These are phyloP conservation scores for Xestia xanthographa DNA, from an alignment of 2,888 invertebrate genomes.

Conservation along the genomic window DNA sequence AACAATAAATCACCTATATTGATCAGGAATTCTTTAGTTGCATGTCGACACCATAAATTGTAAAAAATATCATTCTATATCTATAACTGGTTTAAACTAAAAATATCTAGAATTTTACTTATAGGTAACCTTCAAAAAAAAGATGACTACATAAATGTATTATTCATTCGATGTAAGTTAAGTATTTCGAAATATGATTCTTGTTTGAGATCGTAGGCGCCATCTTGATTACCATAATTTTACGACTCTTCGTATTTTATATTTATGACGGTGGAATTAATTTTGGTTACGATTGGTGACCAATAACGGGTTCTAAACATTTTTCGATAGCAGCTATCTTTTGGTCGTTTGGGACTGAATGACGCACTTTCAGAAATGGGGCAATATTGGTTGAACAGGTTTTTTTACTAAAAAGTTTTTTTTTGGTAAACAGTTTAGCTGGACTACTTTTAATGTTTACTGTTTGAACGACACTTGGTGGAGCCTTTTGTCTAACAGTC, in stretches of 20 bases:
- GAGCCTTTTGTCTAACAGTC: neutral
- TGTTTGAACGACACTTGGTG: neutral
- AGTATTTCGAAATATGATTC: slow-evolving; percentile 32
- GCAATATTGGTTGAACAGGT: neutral
- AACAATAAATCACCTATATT: slow-evolving; percentile 30
- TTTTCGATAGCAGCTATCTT: slow-evolving; percentile 39
- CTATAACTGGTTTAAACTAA: slow-evolving; percentile 7
- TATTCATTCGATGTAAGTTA: slow-evolving; percentile 12
- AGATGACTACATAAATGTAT: neutral
- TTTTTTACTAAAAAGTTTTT: neutral
- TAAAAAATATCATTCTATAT: neutral
- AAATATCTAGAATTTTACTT: slow-evolving; percentile 1
- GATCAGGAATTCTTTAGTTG: slow-evolving; percentile 5
- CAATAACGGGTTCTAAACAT: slow-evolving; percentile 40
- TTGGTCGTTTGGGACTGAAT: slow-evolving; percentile 4
- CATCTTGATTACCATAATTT: slow-evolving; percentile 54
- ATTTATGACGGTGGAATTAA: slow-evolving; percentile 51
- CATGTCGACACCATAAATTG: neutral
- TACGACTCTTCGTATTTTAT: slow-evolving; percentile 39
- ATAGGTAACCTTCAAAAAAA: neutral
- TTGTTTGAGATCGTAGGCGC: slow-evolving; percentile 42
- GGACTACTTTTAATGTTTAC: neutral
- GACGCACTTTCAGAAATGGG: neutral
- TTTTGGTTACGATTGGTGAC: slow-evolving; percentile 24
- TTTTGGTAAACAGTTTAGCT: neutral